Evolutionary conservation across 2,113 vertebrate genomes (phyloP).

Genomic region (Octodon degus): DNA sequence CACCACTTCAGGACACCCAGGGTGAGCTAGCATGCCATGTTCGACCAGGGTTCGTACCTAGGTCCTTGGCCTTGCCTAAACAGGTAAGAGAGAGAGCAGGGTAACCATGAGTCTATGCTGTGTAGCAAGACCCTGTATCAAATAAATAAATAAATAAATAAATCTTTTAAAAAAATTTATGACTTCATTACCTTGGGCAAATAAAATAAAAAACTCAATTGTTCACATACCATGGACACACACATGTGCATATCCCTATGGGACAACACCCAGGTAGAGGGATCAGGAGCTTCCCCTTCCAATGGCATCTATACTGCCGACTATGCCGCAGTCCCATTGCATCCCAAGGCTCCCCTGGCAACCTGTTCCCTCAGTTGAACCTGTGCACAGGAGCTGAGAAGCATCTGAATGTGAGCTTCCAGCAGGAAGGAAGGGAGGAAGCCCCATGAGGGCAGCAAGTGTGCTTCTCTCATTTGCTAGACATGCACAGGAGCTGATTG

Average conservation of each 20-base stretch:
- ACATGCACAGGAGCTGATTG: not conserved
- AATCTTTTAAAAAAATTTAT: too few relatives aligned
- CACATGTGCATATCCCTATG: not conserved
- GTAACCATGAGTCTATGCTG: too few relatives aligned
- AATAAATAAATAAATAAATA: too few relatives aligned
- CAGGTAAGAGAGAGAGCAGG: too few relatives aligned
- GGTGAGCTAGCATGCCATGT: too few relatives aligned
- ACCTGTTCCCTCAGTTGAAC: not conserved
- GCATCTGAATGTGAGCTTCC: not conserved
- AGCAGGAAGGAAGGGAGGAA: not conserved
- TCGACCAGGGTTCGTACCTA: too few relatives aligned
- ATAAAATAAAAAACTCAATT: not conserved
- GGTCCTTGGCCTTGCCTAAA: too few relatives aligned
- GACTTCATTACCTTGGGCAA: not conserved
- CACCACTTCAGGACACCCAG: too few relatives aligned
- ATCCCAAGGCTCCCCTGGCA: not conserved
- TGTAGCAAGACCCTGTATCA: too few relatives aligned
- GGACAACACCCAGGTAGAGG: not conserved
- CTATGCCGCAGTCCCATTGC: not conserved
- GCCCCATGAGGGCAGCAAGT: not conserved
- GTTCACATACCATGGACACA: not conserved
- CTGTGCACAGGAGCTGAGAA: not conserved
- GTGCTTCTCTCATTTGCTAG: not conserved
- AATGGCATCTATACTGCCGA: not conserved
- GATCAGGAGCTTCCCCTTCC: too few relatives aligned